Conservation (phyloP, 2,888 invertebrate species). For the Lumbricus terrestris region DNA sequence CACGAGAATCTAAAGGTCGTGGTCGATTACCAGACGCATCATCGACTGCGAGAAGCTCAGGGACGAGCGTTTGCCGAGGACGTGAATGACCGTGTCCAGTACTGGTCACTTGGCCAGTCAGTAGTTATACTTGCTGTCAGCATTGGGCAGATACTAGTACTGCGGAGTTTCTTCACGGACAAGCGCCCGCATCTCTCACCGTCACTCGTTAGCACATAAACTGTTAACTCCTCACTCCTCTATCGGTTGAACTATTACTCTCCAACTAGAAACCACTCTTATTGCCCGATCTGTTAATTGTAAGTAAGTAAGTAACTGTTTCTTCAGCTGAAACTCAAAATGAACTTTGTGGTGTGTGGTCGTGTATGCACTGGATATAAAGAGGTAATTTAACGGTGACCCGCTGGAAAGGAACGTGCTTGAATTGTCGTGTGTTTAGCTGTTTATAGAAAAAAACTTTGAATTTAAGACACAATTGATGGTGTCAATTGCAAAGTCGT, state of each 20-base stretch:
- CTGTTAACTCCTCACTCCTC: not conserved
- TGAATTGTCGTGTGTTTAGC: not conserved
- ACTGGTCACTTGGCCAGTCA: slow-evolving; percentile 88
- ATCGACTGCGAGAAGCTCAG: slow-evolving; percentile 88
- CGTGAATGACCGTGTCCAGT: slow-evolving; percentile 81
- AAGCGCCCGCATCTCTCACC: slow-evolving; percentile 51
- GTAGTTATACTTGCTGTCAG: slow-evolving; percentile 79
- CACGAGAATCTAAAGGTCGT: slow-evolving; percentile 85
- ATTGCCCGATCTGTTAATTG: not conserved
- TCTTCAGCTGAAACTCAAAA: not conserved
- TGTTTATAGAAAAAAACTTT: not conserved
- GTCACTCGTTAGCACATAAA: slow-evolving; percentile 12
- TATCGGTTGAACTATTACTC: not conserved
- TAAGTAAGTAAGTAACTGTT: not conserved
- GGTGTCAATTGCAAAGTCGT: not conserved
- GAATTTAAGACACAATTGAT: not conserved
- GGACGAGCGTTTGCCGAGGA: slow-evolving; percentile 94
- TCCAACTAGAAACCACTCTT: not conserved
- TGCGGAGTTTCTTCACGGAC: slow-evolving; percentile 87
- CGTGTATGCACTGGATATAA: not conserved
- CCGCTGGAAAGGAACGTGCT: not conserved
- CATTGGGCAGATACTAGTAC: slow-evolving; percentile 84
- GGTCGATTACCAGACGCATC: slow-evolving; percentile 94
- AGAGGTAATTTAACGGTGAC: not conserved
- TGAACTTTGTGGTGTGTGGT: not conserved